Evolutionary conservation across 2,797 vertebrate genomes (phyloP), one percentile per base, ranked within the genome.

Genomic region (Onychomys leucogaster): DNA sequence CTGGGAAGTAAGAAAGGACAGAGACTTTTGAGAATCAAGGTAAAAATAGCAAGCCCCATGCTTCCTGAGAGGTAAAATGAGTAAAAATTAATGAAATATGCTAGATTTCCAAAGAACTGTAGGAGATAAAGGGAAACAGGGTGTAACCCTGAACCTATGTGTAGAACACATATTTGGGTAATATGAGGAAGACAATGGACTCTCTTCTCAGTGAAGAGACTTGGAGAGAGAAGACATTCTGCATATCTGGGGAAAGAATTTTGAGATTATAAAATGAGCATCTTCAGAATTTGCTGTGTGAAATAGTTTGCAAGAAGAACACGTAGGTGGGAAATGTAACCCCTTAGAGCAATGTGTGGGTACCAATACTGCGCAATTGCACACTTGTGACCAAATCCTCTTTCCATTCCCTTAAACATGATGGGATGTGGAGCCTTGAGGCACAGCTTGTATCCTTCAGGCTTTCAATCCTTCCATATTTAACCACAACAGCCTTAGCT

Each of bases 321-420:
- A n/a, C 61, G 27, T 8, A 55, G 75, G 6, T 81, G 32, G 6
- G 65, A 87, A 93, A 82, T 41, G 9, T 17, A 89, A 13, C 16
- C 55, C 65, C 52, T 75, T 19, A 81, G 69, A 94, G 41, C 49
- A 4, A 41, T 5, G 2, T 25, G 13, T 13, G 2, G 0, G 59
- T 29, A 13, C 55, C 55, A 57, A 57, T 57, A 57, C 32, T 89
- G 41, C 57, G n/a, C 4, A 10, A 25, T 41, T 52, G 57, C 75
- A 87, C 17, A 17, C 32, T 41, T 4, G 6, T 27, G 14, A 17
- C 59, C 29, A 46, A 49, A n/a, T 57, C 49, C 41, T 37, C 57
- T 34, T 84, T 83, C 13, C 41, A 78, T 95, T 78, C 1, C 59
- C 87, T 88, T 95, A 85, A 80, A 95, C 59, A 91, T 17, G 61